A percentile compares a stretch with the other conserved stretches of the same genome.
Conservation (phyloP, 2,797 vertebrate genomes). For the Gymnodraco acuticeps region DNA sequence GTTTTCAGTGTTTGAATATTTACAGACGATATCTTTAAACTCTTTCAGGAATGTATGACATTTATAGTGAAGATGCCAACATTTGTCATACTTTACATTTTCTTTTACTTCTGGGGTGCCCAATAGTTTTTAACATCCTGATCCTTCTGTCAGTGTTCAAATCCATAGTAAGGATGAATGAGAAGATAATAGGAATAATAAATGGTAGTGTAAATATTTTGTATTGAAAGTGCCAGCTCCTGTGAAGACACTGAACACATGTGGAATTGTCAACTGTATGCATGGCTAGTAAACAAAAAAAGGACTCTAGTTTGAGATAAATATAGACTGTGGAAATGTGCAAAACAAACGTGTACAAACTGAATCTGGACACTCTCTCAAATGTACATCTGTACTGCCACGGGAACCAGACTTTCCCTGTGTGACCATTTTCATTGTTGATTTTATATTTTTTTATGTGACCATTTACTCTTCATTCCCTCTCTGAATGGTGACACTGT, state of each 20-base stretch:
- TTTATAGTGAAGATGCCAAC: constrained; percentile 70
- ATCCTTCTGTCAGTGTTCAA: constrained; percentile 67
- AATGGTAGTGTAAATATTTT: constrained; percentile 83
- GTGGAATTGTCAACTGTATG: constrained; percentile 78
- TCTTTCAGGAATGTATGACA: constrained; percentile 56
- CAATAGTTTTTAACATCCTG: constrained; percentile 39
- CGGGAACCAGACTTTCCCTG: constrained; percentile 71
- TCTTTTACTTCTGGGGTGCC: constrained; percentile 37
- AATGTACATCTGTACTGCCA: constrained; percentile 75
- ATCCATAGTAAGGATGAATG: constrained; percentile 58
- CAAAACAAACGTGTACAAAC: constrained; percentile 75
- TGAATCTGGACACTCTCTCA: constrained; percentile 78
- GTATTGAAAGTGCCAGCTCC: constrained; percentile 81
- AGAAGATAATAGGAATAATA: constrained; percentile 51
- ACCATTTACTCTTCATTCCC: constrained; percentile 82
- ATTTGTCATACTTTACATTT: constrained; percentile 52
- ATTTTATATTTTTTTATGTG: constrained; percentile 89
- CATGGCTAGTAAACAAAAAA: constrained; percentile 79
- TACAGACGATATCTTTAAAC: constrained; percentile 43
- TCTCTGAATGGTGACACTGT: constrained; percentile 85
- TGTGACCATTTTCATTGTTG: constrained; percentile 84
- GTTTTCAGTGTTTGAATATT: constrained; percentile 66
- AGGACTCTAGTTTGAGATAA: constrained; percentile 76
- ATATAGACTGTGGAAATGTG: constrained; percentile 79
- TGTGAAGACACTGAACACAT: constrained; percentile 73